These are phyloP conservation scores for Cerastis leucographa DNA, from an alignment of 2,888 invertebrate species.

Conservation along the genomic window DNA sequence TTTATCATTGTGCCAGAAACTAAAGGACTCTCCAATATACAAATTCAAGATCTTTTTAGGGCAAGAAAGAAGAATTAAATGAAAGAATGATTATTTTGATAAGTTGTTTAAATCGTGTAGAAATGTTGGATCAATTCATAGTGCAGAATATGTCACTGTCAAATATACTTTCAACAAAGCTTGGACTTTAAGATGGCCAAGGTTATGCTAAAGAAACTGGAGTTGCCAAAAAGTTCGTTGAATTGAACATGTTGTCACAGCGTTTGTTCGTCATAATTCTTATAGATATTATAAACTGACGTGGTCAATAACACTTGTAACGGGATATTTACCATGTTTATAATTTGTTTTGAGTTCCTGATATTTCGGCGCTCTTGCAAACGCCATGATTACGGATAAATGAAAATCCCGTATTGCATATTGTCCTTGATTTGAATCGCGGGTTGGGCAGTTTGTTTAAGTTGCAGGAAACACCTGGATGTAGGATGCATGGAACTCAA, in stretches of 20 bases:
- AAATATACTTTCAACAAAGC: not conserved
- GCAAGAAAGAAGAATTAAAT: slow-evolving; percentile 58
- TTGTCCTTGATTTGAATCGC: not conserved
- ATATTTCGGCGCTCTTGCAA: too few relatives aligned
- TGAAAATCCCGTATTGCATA: too few relatives aligned
- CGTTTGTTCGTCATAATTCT: not conserved
- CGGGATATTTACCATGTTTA: too few relatives aligned
- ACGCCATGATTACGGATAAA: too few relatives aligned
- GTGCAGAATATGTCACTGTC: not conserved
- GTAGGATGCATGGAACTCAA: not conserved
- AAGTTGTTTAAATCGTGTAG: not conserved
- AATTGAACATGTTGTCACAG: not conserved
- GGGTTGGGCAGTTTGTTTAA: not conserved
- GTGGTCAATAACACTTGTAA: too few relatives aligned
- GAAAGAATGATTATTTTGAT: not conserved
- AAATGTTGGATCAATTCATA: not conserved
- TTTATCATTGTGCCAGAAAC: slow-evolving; percentile 86
- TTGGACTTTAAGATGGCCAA: not conserved
- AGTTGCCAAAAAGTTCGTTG: not conserved
- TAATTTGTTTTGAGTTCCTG: too few relatives aligned
- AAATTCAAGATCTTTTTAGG: slow-evolving; percentile 78
- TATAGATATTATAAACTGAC: too few relatives aligned
- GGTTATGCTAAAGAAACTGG: not conserved
- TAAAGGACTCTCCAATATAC: slow-evolving; percentile 83
- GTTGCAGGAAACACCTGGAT: not conserved